phyloP scores from a whole-genome alignment of 2,113 vertebrate species.

The Amphiprion ocellaris region DNA sequence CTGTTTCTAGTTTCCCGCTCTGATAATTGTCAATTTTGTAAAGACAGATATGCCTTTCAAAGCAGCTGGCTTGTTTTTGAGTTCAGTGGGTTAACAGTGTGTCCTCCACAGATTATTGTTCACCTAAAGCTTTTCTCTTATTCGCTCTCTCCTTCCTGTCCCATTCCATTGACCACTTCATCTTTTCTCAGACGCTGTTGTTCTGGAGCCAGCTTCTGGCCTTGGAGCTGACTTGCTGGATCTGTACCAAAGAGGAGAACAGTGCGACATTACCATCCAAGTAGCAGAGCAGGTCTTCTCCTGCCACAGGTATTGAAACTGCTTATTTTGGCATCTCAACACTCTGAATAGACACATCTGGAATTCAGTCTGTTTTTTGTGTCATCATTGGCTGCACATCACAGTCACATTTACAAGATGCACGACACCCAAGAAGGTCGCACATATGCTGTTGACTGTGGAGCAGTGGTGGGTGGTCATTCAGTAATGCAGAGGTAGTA shows the following conservation, averaged over 20 bases:
- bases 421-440: not conserved
- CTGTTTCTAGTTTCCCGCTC: too few species aligned
- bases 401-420: not conserved
- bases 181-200: conserved; percentile 47
- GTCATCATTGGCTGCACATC: not conserved
- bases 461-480: conserved; percentile 34
- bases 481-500: conserved; percentile 52
- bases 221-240: conserved; percentile 90
- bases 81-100: not conserved
- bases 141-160: not conserved
- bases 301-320: conserved; percentile 90
- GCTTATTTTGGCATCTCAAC: not conserved
- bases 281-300: conserved; percentile 88
- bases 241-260: conserved; percentile 86
- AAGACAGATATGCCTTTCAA: too few species aligned
- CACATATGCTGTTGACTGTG: conserved; percentile 27
- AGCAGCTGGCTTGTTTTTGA: too few species aligned
- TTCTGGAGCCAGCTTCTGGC: conserved; percentile 86
- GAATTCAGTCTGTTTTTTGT: not conserved
- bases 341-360: not conserved
- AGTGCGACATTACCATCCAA: conserved; percentile 90
- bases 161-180: conserved; percentile 9
- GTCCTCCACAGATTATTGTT: not conserved
- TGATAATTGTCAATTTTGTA: too few species aligned
- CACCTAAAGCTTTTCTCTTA: not conserved